Percentiles rank a stretch among this genome's conserved stretches.
phyloP scores from a whole-genome alignment of 2,113 vertebrate genomes.

The Dipodomys merriami region DNA sequence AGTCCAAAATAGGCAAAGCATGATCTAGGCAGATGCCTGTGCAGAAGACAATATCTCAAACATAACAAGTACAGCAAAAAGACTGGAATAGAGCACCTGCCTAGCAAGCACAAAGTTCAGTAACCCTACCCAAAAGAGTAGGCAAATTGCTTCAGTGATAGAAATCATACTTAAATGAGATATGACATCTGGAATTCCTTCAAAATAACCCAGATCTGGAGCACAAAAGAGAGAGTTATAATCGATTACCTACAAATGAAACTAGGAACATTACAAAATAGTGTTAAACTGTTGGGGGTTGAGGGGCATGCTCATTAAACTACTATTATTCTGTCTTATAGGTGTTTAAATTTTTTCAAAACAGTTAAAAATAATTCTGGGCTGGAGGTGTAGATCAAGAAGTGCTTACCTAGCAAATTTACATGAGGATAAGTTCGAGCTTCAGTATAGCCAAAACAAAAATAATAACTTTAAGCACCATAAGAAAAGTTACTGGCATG shows the following conservation, averaged over 20 bases:
- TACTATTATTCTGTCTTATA: not conserved
- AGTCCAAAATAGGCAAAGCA: too few species aligned
- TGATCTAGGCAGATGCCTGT: too few species aligned
- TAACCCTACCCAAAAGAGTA: too few species aligned
- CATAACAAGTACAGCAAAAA: too few species aligned
- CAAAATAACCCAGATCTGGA: slow-evolving; percentile 1
- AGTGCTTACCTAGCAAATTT: too few species aligned
- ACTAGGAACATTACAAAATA: slow-evolving; percentile 53
- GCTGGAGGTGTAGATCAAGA: too few species aligned
- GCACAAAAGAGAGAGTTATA: not conserved
- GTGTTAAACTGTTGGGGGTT: slow-evolving; percentile 25
- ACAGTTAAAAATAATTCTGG: slow-evolving; percentile 34
- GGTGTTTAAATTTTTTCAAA: slow-evolving; percentile 39
- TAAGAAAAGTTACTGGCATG: not conserved
- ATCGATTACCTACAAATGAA: slow-evolving; percentile 41
- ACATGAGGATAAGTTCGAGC: too few species aligned
- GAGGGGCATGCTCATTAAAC: slow-evolving; percentile 1
- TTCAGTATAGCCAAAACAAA: too few species aligned
- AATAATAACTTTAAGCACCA: slow-evolving; percentile 19
- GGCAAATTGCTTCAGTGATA: not conserved
- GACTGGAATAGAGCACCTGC: too few species aligned
- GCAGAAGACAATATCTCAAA: too few species aligned
- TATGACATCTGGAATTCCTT: slow-evolving; percentile 38
- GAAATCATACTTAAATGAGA: slow-evolving; percentile 55
- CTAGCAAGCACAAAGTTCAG: too few species aligned